A percentile compares a stretch with the other conserved stretches of the same genome.
phyloP scores from a whole-genome alignment of 2,888 invertebrate species.

The Lepidocyrtinus sp. region DNA sequence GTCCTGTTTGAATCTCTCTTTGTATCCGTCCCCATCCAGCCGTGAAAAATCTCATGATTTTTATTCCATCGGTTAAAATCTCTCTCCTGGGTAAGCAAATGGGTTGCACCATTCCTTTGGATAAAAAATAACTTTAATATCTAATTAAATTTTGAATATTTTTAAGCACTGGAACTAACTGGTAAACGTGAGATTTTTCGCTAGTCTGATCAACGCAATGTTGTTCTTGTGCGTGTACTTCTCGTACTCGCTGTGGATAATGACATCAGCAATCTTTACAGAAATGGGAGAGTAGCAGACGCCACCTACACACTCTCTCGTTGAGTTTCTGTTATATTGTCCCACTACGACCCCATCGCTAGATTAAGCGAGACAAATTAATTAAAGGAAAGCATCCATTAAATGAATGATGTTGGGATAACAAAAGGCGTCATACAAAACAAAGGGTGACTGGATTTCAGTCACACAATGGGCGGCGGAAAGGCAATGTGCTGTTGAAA shows the following conservation, averaged over 20 bases:
- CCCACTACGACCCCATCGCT: conserved; percentile 38
- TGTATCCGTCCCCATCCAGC: conserved; percentile 63
- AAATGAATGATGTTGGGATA: too few relatives aligned
- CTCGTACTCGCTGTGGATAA: conserved; percentile 61
- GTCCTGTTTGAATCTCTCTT: conserved; percentile 32
- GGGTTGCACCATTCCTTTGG: conserved; percentile 59
- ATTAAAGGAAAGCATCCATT: too few relatives aligned
- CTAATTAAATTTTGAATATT: background rate
- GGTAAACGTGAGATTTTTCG: conserved; percentile 45
- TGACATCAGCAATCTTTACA: conserved; percentile 41
- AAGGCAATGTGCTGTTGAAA: conserved; percentile 83
- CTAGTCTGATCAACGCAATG: conserved; percentile 60
- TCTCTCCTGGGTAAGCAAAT: conserved; percentile 64
- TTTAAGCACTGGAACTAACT: conserved; percentile 27
- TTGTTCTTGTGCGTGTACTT: conserved; percentile 59
- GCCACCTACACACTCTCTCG: conserved; percentile 44
- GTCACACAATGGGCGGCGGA: conserved; percentile 95
- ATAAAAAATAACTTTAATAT: background rate
- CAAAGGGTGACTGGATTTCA: conserved; percentile 75
- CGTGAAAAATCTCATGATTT: conserved; percentile 42
- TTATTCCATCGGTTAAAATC: conserved; percentile 43
- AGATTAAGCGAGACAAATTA: too few relatives aligned
- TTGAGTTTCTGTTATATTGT: conserved; percentile 49
- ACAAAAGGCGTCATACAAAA: conserved; percentile 59
- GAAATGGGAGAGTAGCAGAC: conserved; percentile 30